These are phyloP conservation scores for Aromia moschata DNA, from an alignment of 2,888 invertebrate species.

Conservation along the genomic window DNA sequence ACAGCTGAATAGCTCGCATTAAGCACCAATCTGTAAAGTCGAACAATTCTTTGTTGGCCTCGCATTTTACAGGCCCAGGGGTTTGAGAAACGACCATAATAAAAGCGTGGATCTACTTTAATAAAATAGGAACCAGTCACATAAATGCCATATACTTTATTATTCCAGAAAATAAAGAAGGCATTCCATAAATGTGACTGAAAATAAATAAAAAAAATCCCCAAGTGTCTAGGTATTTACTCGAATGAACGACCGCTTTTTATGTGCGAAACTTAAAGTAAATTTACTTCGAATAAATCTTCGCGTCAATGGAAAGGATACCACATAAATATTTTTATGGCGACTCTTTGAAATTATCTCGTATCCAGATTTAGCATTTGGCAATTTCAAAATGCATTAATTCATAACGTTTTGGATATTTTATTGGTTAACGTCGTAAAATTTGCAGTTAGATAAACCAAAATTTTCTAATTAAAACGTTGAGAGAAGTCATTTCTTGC, in stretches of 20 bases:
- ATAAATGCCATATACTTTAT: conserved; percentile 57
- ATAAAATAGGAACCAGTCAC: conserved; percentile 58
- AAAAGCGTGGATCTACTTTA: conserved; percentile 54
- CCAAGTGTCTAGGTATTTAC: conserved; percentile 58
- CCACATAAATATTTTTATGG: conserved; percentile 57
- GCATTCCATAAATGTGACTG: conserved; percentile 53
- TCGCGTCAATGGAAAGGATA: conserved; percentile 57
- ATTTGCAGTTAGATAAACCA: too few relatives aligned
- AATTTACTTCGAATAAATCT: conserved; percentile 58
- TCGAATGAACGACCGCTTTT: conserved; percentile 58
- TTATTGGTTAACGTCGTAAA: too few relatives aligned
- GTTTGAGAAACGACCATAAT: conserved; percentile 31
- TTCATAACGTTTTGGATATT: too few relatives aligned
- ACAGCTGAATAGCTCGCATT: conserved; percentile 14
- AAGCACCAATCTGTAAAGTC: conserved; percentile 34
- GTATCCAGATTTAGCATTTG: neutral
- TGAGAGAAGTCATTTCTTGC: too few relatives aligned
- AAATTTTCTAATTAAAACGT: too few relatives aligned
- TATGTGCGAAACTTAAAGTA: conserved; percentile 53
- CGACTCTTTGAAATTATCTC: conserved; percentile 19
- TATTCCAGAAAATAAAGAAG: conserved; percentile 55
- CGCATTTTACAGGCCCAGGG: conserved; percentile 39
- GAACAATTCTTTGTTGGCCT: conserved; percentile 37
- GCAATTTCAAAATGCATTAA: conserved; percentile 2
- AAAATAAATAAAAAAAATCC: conserved; percentile 56